phyloP scores from a whole-genome alignment of 1,140 invertebrate species.

The Papilio aristodemus region DNA sequence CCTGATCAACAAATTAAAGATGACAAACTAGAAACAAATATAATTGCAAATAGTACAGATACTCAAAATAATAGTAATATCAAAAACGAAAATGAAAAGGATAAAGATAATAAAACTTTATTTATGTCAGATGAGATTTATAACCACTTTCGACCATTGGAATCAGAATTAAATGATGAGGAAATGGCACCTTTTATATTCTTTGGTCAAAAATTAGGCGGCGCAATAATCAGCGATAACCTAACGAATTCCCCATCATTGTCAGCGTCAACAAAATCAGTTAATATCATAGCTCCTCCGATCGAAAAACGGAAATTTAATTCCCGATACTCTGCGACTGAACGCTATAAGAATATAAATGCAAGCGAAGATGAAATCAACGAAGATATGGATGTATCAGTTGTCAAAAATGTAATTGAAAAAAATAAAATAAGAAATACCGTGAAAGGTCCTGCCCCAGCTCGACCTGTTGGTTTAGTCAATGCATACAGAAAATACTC shows the following conservation, averaged over 20 bases:
- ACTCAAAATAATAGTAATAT: constrained; percentile 54
- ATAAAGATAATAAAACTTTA: constrained; percentile 70
- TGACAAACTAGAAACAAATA: constrained; percentile 61
- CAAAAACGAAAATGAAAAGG: constrained; percentile 67
- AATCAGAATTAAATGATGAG: constrained; percentile 83
- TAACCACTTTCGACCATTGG: constrained; percentile 83
- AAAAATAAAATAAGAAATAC: constrained; percentile 79
- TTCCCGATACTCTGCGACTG: constrained; percentile 74
- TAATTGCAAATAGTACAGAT: constrained; percentile 62
- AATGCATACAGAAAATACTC: constrained; percentile 76
- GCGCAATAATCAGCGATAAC: constrained; percentile 67
- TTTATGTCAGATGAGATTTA: constrained; percentile 83
- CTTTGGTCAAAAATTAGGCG: constrained; percentile 84
- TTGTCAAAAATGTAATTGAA: constrained; percentile 79
- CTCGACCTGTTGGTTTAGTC: constrained; percentile 69
- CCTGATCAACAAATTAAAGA: constrained; percentile 44
- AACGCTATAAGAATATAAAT: constrained; percentile 73
- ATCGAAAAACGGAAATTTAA: constrained; percentile 79
- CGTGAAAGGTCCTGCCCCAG: constrained; percentile 73
- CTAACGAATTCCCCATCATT: constrained; percentile 70
- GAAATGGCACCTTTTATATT: constrained; percentile 86
- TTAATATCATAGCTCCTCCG: constrained; percentile 75
- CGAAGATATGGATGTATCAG: constrained; percentile 80
- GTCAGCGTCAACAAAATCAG: constrained; percentile 79
- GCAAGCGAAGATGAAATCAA: constrained; percentile 78